phyloP scores from a whole-genome alignment of 2,113 vertebrate species.

The Notiomystis cincta region DNA sequence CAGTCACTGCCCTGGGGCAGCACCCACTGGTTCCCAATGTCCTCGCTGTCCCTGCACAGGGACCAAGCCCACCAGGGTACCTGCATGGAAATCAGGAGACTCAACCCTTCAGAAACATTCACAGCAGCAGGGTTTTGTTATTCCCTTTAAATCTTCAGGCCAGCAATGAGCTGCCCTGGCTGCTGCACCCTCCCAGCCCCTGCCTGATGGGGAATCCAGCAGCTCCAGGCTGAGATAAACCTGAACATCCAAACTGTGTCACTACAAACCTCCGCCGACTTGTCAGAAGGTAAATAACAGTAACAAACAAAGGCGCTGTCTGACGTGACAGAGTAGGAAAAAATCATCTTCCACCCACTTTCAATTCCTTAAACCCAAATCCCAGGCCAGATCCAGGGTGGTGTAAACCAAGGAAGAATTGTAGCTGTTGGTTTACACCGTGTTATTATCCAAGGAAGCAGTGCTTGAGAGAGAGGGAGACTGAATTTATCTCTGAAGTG shows the following conservation, averaged over 20 bases:
- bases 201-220: not conserved
- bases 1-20: fast-evolving
- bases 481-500: not conserved
- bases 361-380: not conserved
- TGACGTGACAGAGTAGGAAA: not conserved
- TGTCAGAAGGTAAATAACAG: not conserved
- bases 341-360: not conserved
- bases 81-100: fast-evolving
- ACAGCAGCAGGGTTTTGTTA: not conserved
- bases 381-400: not conserved
- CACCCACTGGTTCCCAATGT: fast-evolving
- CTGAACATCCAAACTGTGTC: not conserved
- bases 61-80: not conserved
- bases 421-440: not conserved
- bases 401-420: not conserved
- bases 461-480: not conserved
- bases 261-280: not conserved
- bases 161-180: not conserved
- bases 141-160: fast-evolving
- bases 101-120: not conserved
- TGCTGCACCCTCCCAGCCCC: not conserved
- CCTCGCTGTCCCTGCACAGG: not conserved
- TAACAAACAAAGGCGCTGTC: not conserved
- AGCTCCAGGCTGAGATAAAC: not conserved
- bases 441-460: not conserved